Conservation (phyloP, 2,113 vertebrate genomes). For the Gnathonemus echidnorhynchus region DNA sequence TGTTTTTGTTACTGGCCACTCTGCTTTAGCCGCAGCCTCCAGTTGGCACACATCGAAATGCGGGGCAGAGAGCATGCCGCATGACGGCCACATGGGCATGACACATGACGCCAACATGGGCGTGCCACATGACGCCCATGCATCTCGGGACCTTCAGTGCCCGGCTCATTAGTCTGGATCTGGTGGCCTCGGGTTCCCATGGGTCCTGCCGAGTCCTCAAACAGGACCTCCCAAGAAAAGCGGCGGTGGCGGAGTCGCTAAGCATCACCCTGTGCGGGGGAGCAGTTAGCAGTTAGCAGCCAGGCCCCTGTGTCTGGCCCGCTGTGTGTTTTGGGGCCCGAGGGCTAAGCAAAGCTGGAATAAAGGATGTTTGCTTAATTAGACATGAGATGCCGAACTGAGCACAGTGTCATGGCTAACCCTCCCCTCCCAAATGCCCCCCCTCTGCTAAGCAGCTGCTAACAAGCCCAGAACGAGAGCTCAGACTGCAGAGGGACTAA, state of each 20-base stretch:
- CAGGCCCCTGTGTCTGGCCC: background rate
- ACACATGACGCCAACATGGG: background rate
- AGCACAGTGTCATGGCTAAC: background rate
- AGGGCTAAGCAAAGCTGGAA: background rate
- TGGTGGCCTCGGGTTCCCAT: background rate
- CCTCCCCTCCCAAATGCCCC: background rate
- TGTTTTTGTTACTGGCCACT: background rate
- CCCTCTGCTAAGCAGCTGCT: background rate
- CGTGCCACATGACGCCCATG: background rate
- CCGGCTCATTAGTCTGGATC: background rate
- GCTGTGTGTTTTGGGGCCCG: background rate
- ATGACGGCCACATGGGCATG: too few relatives aligned
- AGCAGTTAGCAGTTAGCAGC: background rate
- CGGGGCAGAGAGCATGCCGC: background rate
- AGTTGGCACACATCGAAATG: background rate
- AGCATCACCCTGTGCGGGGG: background rate
- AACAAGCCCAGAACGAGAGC: background rate
- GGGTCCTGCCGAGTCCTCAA: background rate
- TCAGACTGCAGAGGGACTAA: constrained; percentile 11
- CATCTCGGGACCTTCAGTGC: background rate
- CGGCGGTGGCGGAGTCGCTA: background rate
- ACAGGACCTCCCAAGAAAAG: background rate
- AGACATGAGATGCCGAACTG: background rate
- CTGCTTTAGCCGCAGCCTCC: background rate
- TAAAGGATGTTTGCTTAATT: constrained; percentile 4